A percentile compares a stretch with the other conserved stretches of the same genome.
phyloP scores from a whole-genome alignment of 2,113 vertebrate genomes.

The Cottus gobio region DNA sequence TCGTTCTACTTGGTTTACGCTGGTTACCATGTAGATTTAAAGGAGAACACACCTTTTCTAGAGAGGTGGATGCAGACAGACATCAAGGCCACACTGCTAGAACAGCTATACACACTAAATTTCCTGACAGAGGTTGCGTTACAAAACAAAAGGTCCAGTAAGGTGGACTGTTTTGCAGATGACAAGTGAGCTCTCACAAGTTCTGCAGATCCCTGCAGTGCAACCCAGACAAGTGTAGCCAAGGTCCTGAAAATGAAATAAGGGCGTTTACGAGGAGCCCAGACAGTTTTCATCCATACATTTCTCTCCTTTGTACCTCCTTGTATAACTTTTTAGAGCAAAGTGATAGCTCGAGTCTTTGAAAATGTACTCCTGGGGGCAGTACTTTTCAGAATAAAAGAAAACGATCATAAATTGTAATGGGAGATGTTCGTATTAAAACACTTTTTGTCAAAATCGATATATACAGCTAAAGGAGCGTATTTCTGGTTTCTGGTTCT shows the following conservation, averaged over 20 bases:
- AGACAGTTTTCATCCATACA: conserved; percentile 21
- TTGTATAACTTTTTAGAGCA: conserved; percentile 38
- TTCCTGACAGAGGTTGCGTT: neutral
- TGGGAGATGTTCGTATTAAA: conserved; percentile 13
- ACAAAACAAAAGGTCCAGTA: neutral
- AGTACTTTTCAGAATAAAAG: conserved; percentile 28
- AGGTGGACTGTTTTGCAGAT: neutral
- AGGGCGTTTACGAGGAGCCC: conserved; percentile 25
- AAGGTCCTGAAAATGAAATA: conserved; percentile 33
- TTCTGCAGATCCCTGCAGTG: conserved; percentile 10
- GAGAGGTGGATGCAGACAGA: neutral
- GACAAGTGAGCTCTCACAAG: neutral
- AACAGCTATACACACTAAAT: too few relatives aligned
- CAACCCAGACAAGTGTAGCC: conserved; percentile 7
- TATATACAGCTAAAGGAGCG: neutral
- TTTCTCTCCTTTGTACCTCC: conserved; percentile 38
- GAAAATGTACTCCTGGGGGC: conserved; percentile 27
- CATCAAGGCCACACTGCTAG: too few relatives aligned
- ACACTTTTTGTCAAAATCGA: conserved; percentile 4
- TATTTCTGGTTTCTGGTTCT: neutral
- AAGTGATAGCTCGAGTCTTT: conserved; percentile 30
- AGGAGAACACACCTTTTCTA: neutral
- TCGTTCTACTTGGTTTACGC: neutral
- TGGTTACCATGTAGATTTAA: neutral
- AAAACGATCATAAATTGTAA: conserved; percentile 11